phyloP scores from a whole-genome alignment of 2,888 invertebrate genomes.

The Syrista parreyssii region DNA sequence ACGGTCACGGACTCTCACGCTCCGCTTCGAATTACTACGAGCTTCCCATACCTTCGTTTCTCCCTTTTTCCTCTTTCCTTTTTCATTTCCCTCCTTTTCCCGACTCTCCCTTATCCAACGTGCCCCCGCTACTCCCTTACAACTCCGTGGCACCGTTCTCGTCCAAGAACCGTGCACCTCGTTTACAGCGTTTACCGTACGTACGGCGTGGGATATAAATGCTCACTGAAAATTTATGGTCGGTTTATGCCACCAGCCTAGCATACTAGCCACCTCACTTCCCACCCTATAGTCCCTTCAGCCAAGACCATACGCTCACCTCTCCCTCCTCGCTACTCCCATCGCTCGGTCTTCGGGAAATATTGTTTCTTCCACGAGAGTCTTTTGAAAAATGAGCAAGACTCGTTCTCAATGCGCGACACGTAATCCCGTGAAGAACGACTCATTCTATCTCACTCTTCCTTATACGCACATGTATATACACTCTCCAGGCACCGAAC shows the following conservation, averaged over 20 bases:
- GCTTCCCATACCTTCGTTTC: conserved; percentile 7
- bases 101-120: conserved; percentile 8
- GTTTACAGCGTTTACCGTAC: conserved; percentile 12
- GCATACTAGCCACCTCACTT: no score
- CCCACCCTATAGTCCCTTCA: no score
- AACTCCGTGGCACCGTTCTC: no score
- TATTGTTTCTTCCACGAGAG: conserved; percentile 30
- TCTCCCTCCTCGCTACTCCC: no score
- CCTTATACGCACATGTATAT: no score
- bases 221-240: conserved; percentile 26
- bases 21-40: conserved; percentile 35
- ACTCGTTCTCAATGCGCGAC: no score
- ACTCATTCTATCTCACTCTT: no score
- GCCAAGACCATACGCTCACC: no score
- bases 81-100: not conserved
- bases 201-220: conserved; percentile 5
- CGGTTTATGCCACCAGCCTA: conserved; percentile 21
- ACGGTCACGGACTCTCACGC: conserved; percentile 28
- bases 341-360: conserved; percentile 16
- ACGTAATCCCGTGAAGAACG: no score
- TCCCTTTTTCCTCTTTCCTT: not conserved
- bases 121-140: no score
- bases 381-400: no score
- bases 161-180: not conserved
- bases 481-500: no score